Evolutionary conservation across 2,888 invertebrate genomes (phyloP).

Genomic region (Andrena chrysosceles): DNA sequence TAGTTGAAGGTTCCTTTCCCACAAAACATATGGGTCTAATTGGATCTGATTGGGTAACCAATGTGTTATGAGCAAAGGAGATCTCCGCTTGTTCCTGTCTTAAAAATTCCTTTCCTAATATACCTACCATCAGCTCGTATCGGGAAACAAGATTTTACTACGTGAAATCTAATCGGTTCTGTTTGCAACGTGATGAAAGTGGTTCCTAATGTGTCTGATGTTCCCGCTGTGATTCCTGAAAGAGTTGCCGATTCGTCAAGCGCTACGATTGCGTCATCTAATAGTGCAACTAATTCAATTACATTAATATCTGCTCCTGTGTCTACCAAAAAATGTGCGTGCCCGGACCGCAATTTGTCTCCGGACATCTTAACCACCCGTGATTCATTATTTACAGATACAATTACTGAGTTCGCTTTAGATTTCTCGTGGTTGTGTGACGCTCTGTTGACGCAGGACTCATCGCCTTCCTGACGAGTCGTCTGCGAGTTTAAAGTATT

Average conservation of each 20-base stretch:
- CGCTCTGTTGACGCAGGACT: neutral
- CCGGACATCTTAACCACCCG: neutral
- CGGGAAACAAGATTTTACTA: neutral
- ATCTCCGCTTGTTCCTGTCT: neutral
- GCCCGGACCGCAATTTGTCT: no score
- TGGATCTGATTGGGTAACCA: neutral
- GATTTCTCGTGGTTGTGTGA: neutral
- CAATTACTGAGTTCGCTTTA: neutral
- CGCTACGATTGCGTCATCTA: neutral
- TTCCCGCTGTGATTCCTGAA: neutral
- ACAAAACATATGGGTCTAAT: neutral
- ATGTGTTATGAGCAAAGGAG: neutral
- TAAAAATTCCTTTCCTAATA: neutral
- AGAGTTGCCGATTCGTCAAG: neutral
- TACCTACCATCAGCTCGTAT: neutral
- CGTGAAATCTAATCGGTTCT: neutral
- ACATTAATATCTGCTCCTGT: no score
- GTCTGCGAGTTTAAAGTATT: neutral
- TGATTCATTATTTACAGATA: neutral
- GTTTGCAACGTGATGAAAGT: neutral
- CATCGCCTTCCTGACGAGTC: neutral
- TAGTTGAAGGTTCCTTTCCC: neutral
- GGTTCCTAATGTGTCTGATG: neutral
- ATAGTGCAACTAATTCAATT: no score
- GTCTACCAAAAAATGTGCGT: no score